These are phyloP conservation scores for Antheraea mylitta DNA, from an alignment of 1,140 invertebrate species.

Conservation along the genomic window DNA sequence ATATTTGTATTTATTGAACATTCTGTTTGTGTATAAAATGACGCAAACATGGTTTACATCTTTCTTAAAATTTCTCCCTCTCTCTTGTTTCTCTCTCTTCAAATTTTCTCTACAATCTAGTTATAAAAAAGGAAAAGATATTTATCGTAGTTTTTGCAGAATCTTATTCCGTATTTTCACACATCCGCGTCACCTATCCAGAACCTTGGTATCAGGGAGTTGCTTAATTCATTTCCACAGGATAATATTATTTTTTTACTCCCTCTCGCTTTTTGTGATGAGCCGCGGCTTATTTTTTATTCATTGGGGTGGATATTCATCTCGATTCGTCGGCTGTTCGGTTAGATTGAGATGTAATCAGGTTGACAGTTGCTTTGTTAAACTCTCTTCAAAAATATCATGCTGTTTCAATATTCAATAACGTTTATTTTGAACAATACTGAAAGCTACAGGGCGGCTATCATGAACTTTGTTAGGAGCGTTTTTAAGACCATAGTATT, in stretches of 20 bases:
- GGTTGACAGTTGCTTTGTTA: slow-evolving; percentile 40
- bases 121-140: background rate
- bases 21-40: too few species aligned
- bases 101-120: too few species aligned
- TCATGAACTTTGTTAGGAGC: background rate
- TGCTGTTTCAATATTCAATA: slow-evolving; percentile 3
- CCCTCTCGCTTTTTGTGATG: slow-evolving; percentile 60
- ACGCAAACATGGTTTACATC: too few species aligned
- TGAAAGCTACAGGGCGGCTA: background rate
- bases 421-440: background rate
- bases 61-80: too few species aligned
- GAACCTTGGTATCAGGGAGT: slow-evolving; percentile 60
- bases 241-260: slow-evolving; percentile 79
- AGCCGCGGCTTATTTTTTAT: slow-evolving; percentile 74
- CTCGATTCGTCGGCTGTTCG: slow-evolving; percentile 48
- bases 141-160: background rate
- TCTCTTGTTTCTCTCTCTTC: too few species aligned
- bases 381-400: slow-evolving; percentile 3
- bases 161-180: slow-evolving; percentile 31
- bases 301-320: slow-evolving; percentile 66
- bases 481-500: too few species aligned
- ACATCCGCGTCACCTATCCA: slow-evolving; percentile 35
- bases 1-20: too few species aligned
- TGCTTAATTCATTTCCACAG: slow-evolving; percentile 76
- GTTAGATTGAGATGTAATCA: slow-evolving; percentile 57